Percentiles rank a stretch among this genome's conserved stretches.
phyloP scores from a whole-genome alignment of 2,113 vertebrate species.

The Eulacestoma nigropectus region DNA sequence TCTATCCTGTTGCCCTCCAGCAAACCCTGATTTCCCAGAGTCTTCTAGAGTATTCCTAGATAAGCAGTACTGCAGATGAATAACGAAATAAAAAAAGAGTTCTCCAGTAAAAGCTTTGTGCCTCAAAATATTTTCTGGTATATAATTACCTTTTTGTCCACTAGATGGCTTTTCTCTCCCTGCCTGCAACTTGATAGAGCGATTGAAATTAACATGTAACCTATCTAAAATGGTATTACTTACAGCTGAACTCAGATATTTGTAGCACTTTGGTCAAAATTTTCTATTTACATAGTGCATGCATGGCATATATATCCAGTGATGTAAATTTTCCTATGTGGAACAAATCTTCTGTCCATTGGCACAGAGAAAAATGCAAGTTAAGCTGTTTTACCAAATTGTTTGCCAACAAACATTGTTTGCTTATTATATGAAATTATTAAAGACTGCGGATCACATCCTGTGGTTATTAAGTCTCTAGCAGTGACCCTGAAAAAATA shows the following conservation, averaged over 20 bases:
- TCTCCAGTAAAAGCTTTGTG: not conserved
- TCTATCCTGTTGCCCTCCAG: not conserved
- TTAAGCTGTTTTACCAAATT: not conserved
- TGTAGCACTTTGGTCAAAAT: not conserved
- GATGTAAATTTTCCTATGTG: not conserved
- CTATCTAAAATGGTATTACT: not conserved
- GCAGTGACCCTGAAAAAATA: not conserved
- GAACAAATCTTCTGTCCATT: not conserved
- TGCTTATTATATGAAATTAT: not conserved
- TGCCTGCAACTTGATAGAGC: not conserved
- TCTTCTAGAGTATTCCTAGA: not conserved
- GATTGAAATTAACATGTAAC: not conserved
- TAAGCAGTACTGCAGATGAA: not conserved
- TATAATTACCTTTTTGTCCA: conserved; percentile 30
- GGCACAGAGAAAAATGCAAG: not conserved
- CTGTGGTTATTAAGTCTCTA: not conserved
- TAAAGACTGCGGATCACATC: not conserved
- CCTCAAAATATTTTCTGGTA: not conserved
- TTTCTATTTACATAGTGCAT: not conserved
- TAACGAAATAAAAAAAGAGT: not conserved
- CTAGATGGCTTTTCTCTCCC: conserved; percentile 37
- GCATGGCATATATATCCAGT: not conserved
- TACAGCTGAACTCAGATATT: not conserved
- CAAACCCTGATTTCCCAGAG: not conserved
- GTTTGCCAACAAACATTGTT: not conserved